phyloP scores from a whole-genome alignment of 2,797 vertebrate species.

The Diceros bicornis region DNA sequence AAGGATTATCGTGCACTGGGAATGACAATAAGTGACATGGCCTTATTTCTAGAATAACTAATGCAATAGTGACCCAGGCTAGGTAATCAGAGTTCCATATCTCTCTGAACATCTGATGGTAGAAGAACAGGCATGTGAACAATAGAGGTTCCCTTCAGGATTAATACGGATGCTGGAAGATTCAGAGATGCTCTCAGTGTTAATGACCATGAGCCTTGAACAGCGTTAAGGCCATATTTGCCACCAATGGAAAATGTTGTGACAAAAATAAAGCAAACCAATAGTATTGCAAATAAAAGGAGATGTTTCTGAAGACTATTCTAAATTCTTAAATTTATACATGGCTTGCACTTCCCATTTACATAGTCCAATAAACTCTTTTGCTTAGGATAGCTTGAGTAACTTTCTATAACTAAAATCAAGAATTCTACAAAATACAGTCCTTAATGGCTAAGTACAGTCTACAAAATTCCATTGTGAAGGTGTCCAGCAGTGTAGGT shows the following conservation, averaged over 20 bases:
- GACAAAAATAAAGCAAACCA: too few species aligned
- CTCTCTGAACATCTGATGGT: background rate
- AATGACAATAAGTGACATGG: too few species aligned
- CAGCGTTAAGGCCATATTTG: too few species aligned
- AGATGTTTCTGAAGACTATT: background rate
- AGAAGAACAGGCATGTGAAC: background rate
- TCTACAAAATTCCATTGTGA: background rate
- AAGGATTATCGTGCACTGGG: too few species aligned
- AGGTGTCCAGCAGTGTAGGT: background rate
- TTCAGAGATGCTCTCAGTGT: background rate
- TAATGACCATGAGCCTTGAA: background rate
- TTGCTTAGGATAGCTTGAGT: background rate
- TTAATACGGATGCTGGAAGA: background rate
- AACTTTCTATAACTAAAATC: background rate
- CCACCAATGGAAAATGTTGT: too few species aligned
- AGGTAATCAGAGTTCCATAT: background rate
- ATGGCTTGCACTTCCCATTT: background rate
- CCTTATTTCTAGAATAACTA: too few species aligned
- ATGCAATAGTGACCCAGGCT: background rate
- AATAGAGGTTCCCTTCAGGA: background rate
- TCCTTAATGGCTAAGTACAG: background rate
- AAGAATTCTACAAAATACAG: background rate
- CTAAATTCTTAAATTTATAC: background rate
- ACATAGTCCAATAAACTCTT: background rate
- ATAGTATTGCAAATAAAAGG: background rate